These are phyloP conservation scores for Oceanodroma leucorhoa DNA, from an alignment of 2,797 vertebrate species.

Conservation along the genomic window DNA sequence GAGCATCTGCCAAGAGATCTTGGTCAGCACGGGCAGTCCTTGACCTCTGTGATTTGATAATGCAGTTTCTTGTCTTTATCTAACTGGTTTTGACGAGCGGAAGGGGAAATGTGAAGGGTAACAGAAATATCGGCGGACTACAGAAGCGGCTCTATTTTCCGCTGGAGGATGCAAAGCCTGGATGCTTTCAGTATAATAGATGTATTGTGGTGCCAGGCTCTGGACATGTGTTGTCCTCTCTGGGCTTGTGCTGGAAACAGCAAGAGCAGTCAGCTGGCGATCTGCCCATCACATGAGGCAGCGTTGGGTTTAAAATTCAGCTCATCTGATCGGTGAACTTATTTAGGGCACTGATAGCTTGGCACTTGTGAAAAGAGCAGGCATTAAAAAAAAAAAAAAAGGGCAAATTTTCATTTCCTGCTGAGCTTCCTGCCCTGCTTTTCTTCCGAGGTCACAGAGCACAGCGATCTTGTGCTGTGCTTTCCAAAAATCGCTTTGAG, in stretches of 20 bases:
- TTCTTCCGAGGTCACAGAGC: neutral
- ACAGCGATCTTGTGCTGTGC: rapidly evolving
- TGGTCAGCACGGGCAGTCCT: neutral
- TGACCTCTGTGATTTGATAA: neutral
- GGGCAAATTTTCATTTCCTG: neutral
- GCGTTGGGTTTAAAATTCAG: neutral
- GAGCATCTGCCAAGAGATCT: neutral
- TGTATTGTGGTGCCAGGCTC: neutral
- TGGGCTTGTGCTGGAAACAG: neutral
- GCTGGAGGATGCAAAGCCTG: neutral
- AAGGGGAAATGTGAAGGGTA: neutral
- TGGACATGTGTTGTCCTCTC: neutral
- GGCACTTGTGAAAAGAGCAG: neutral
- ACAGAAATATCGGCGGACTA: neutral
- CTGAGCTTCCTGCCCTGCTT: neutral
- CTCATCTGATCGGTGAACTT: neutral
- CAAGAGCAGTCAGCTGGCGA: neutral
- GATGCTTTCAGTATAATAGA: neutral
- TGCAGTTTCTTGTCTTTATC: neutral
- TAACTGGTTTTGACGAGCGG: neutral
- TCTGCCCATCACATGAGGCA: neutral
- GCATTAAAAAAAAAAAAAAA: neutral
- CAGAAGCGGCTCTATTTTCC: neutral
- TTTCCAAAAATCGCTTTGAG: neutral
- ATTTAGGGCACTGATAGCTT: neutral